Evolutionary conservation across 2,888 invertebrate genomes (phyloP).

Genomic region (Heliconius cydno): DNA sequence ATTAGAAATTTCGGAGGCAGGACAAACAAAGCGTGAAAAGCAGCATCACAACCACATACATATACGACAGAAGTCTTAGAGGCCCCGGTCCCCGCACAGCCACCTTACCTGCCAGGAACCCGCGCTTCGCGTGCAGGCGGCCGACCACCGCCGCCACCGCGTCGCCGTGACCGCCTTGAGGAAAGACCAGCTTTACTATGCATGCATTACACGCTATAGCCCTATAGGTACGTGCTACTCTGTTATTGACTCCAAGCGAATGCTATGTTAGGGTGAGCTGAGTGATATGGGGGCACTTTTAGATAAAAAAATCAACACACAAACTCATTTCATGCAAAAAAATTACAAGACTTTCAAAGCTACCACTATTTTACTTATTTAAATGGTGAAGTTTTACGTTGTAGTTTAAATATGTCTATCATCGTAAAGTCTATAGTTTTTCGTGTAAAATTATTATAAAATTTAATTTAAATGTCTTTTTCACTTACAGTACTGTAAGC

Average conservation of each 20-base stretch:
- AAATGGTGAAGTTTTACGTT: too few species aligned
- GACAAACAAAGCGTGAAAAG: neutral
- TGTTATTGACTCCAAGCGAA: constrained; percentile 26
- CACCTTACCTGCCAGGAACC: constrained; percentile 51
- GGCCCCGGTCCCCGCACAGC: constrained; percentile 26
- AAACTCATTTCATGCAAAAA: neutral
- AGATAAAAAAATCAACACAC: neutral
- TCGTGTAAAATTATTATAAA: too few species aligned
- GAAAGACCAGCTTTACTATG: constrained; percentile 48
- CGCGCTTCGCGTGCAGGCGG: constrained; percentile 51
- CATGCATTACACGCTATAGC: constrained; percentile 38
- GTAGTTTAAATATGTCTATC: too few species aligned
- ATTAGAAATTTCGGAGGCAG: neutral
- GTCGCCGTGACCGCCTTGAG: constrained; percentile 48
- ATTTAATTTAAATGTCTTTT: too few species aligned
- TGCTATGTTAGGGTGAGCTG: constrained; percentile 28
- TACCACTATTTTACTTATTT: too few species aligned
- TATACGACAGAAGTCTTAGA: neutral
- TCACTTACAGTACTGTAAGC: neutral
- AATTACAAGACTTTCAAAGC: neutral
- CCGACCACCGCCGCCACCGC: constrained; percentile 46
- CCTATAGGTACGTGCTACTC: constrained; percentile 23
- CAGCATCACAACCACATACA: neutral
- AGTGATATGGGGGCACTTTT: constrained; percentile 7
- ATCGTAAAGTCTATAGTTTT: too few species aligned